Conservation (phyloP, 2,113 vertebrate genomes). For the Saguinus imperator region DNA sequence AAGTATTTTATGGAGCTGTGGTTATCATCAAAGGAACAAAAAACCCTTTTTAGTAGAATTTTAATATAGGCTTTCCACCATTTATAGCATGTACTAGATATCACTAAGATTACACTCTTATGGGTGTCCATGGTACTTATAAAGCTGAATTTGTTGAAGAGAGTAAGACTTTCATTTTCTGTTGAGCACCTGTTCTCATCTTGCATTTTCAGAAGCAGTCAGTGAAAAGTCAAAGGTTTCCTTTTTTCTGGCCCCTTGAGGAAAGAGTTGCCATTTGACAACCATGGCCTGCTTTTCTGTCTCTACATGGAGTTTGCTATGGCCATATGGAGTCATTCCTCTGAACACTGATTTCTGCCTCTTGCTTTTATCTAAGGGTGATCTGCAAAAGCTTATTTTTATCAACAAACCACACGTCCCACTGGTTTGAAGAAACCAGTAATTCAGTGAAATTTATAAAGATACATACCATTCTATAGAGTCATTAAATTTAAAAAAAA, state of each 20-base stretch:
- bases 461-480: not conserved
- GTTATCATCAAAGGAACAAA: conserved; percentile 26
- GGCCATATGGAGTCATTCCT: not conserved
- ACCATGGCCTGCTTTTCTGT: not conserved
- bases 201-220: not conserved
- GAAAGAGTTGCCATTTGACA: not conserved
- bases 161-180: not conserved
- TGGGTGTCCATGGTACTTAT: not conserved
- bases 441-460: not conserved
- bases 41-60: not conserved
- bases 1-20: not conserved
- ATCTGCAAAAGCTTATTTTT: not conserved
- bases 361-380: not conserved
- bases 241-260: not conserved
- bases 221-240: not conserved
- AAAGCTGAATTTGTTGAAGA: not conserved
- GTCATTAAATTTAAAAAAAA: not conserved
- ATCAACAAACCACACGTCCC: not conserved
- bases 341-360: not conserved
- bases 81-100: not conserved
- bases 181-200: not conserved
- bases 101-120: not conserved
- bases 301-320: not conserved
- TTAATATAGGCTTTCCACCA: not conserved
- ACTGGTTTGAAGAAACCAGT: not conserved